Evolutionary conservation across 2,797 vertebrate genomes (phyloP).

Genomic region (Microhierax caerulescens): DNA sequence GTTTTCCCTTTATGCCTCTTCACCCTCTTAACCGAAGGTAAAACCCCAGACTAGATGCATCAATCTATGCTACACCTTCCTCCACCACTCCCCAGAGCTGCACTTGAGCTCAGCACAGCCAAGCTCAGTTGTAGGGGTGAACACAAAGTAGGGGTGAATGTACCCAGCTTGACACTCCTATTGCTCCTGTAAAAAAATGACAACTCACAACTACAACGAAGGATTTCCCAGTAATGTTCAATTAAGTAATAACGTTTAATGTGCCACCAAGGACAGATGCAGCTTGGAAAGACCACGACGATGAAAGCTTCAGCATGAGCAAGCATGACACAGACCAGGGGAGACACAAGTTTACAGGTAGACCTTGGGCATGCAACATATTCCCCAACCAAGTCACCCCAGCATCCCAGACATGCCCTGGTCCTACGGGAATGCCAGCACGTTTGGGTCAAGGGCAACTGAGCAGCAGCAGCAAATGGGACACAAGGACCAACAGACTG

Average conservation of each 20-base stretch:
- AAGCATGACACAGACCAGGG: fast-evolving
- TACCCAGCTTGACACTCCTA: background rate
- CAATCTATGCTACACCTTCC: fast-evolving
- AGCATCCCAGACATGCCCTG: background rate
- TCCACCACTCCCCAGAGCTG: fast-evolving
- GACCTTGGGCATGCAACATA: background rate
- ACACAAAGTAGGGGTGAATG: background rate
- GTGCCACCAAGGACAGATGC: background rate
- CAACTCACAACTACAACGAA: background rate
- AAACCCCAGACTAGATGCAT: background rate
- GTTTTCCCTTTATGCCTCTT: background rate
- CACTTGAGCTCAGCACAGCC: background rate
- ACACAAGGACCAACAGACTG: fast-evolving
- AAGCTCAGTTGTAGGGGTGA: background rate
- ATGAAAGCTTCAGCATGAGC: background rate
- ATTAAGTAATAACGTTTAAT: background rate
- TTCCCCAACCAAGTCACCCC: background rate
- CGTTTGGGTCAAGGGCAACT: fast-evolving
- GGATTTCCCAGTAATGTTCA: background rate
- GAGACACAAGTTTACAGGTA: background rate
- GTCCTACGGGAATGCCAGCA: background rate
- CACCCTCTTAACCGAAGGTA: fast-evolving
- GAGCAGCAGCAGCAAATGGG: background rate
- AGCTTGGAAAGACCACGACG: background rate
- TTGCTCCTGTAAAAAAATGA: background rate